Conservation (phyloP, 2,888 invertebrate genomes). For the Ophion slaviceki region DNA sequence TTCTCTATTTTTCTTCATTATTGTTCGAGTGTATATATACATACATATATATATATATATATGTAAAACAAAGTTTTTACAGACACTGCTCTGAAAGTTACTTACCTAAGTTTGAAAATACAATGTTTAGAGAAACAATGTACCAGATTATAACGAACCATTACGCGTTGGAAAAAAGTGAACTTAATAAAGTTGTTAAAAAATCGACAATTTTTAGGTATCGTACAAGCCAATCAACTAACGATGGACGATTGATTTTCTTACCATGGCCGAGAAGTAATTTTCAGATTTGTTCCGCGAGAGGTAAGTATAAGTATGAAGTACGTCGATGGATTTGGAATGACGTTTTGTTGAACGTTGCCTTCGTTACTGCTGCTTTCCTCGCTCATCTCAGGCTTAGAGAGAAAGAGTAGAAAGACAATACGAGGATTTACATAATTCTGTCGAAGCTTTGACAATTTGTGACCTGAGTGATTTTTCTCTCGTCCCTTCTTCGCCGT, state of each 20-base stretch:
- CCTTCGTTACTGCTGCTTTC: neutral
- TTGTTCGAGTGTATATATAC: neutral
- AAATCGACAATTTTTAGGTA: neutral
- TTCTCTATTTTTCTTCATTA: neutral
- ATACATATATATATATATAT: conserved; percentile 7
- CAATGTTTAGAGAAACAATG: conserved; percentile 1
- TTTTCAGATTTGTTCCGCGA: neutral
- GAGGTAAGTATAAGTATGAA: conserved; percentile 47
- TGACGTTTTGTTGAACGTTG: neutral
- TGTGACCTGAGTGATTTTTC: neutral
- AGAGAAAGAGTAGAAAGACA: neutral
- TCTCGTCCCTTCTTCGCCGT: neutral
- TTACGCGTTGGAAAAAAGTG: conserved; percentile 7
- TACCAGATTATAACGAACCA: conserved; percentile 21
- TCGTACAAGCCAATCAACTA: neutral
- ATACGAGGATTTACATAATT: conserved; percentile 18
- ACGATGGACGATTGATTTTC: too few species aligned
- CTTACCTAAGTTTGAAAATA: neutral
- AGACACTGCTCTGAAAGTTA: conserved; percentile 27
- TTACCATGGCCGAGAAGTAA: neutral
- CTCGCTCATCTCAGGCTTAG: neutral
- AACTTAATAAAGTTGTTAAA: conserved; percentile 48
- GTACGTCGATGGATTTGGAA: neutral
- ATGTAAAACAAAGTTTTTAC: conserved; percentile 28
- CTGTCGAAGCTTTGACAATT: conserved; percentile 1